A percentile compares a stretch with the other conserved stretches of the same genome.
These are phyloP conservation scores for Myxocyprinus asiaticus DNA, from an alignment of 2,113 vertebrate species.

Conservation along the genomic window DNA sequence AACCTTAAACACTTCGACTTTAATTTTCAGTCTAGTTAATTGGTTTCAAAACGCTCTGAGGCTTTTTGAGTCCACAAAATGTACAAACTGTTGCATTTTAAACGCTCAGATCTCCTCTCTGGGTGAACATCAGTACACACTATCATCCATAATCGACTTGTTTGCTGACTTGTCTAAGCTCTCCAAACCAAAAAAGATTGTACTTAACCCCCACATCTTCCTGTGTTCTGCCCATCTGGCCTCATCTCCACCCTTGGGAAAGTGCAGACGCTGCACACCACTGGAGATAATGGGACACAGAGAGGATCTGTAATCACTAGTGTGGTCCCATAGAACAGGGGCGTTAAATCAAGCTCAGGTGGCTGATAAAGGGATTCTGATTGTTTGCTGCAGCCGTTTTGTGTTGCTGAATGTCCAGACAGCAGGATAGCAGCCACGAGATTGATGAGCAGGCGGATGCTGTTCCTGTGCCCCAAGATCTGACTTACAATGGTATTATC, in stretches of 20 bases:
- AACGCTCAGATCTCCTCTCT: background rate
- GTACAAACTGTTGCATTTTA: background rate
- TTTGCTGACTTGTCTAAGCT: background rate
- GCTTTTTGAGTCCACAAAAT: background rate
- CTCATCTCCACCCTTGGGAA: constrained; percentile 2
- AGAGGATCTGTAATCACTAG: constrained; percentile 62
- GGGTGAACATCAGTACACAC: background rate
- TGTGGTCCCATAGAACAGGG: constrained; percentile 55
- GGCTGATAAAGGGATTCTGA: constrained; percentile 69
- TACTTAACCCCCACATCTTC: background rate
- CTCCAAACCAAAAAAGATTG: background rate
- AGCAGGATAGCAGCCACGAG: constrained; percentile 56
- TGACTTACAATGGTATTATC: too few species aligned
- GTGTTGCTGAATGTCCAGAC: constrained; percentile 47
- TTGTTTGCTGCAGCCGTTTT: constrained; percentile 53
- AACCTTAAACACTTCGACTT: background rate
- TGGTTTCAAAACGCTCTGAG: too few species aligned
- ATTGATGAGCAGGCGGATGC: constrained; percentile 64
- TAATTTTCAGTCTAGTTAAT: too few species aligned
- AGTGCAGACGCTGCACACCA: constrained; percentile 6
- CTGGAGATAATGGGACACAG: constrained; percentile 45
- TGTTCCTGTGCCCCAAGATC: constrained; percentile 36
- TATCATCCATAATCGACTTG: background rate
- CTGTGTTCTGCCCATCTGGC: background rate
- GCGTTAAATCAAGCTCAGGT: constrained; percentile 74